A percentile compares a stretch with the other conserved stretches of the same genome.
These are phyloP conservation scores for Caenorhabditis remanei DNA, from an alignment of 1,140 invertebrate species.

Conservation along the genomic window DNA sequence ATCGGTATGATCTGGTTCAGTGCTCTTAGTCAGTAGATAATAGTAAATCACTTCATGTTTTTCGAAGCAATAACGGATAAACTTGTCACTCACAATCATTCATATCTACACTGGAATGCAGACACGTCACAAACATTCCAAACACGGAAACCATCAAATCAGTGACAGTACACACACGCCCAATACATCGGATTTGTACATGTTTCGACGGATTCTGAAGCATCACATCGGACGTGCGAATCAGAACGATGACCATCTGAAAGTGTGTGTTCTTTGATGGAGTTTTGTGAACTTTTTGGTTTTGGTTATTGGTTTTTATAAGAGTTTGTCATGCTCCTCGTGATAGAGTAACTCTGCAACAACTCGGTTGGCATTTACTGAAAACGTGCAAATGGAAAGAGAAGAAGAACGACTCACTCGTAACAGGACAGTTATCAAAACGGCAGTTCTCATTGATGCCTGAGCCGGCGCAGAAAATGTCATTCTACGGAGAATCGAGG, in stretches of 20 bases:
- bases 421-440: constrained; percentile 19
- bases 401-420: background rate
- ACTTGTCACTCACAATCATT: background rate
- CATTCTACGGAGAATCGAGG: constrained; percentile 24
- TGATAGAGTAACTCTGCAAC: too few relatives aligned
- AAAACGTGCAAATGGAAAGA: too few relatives aligned
- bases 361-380: too few relatives aligned
- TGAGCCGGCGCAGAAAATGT: constrained; percentile 27
- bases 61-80: too few relatives aligned
- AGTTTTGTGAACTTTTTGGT: background rate
- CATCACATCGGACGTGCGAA: background rate
- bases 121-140: constrained; percentile 21
- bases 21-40: too few relatives aligned
- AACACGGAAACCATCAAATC: constrained; percentile 18
- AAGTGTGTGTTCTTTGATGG: background rate
- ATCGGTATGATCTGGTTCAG: too few relatives aligned
- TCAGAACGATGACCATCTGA: constrained; percentile 8
- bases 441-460: constrained; percentile 34
- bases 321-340: background rate
- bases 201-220: constrained; percentile 4
- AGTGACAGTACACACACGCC: background rate
- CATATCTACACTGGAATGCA: background rate
- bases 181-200: background rate
- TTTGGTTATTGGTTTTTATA: background rate
- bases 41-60: too few relatives aligned